phyloP scores from a whole-genome alignment of 2,797 vertebrate genomes.

The Channallabes apus region DNA sequence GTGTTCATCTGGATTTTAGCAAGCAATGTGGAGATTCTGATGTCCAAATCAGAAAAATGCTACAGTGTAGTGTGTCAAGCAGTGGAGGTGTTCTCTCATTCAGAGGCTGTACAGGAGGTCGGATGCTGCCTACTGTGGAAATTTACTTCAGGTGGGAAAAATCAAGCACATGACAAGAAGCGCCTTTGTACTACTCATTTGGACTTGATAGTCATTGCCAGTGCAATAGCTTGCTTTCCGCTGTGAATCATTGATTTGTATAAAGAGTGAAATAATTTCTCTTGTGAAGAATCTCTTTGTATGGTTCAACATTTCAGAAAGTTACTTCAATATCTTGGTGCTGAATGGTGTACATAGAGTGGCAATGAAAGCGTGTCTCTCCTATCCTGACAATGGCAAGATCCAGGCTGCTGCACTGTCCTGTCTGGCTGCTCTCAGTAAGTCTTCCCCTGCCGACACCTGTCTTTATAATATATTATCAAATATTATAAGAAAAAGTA shows the following conservation, averaged over 20 bases:
- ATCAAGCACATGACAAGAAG: background rate
- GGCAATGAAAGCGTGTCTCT: conserved; percentile 78
- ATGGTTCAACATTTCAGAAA: conserved; percentile 71
- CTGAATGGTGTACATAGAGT: conserved; percentile 87
- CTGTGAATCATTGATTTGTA: background rate
- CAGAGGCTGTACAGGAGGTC: conserved; percentile 85
- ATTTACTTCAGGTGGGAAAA: conserved; percentile 86
- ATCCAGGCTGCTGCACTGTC: conserved; percentile 84
- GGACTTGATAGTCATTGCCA: background rate
- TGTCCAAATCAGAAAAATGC: conserved; percentile 92
- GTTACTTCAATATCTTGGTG: conserved; percentile 91
- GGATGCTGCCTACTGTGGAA: conserved; percentile 86
- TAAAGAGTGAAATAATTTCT: background rate
- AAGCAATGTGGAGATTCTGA: conserved; percentile 91
- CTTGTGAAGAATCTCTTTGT: background rate
- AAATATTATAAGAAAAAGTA: too few species aligned
- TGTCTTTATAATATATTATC: background rate
- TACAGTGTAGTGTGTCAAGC: conserved; percentile 81
- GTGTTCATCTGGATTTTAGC: conserved; percentile 66
- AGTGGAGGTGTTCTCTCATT: conserved; percentile 80
- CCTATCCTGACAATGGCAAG: conserved; percentile 76
- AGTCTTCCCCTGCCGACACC: conserved; percentile 60
- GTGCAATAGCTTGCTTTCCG: background rate
- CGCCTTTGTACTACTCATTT: too few species aligned
- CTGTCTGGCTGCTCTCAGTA: conserved; percentile 90